Base-by-base conservation (phyloP, 2,888 invertebrate species). In the Anarsia innoxiella region DNA sequence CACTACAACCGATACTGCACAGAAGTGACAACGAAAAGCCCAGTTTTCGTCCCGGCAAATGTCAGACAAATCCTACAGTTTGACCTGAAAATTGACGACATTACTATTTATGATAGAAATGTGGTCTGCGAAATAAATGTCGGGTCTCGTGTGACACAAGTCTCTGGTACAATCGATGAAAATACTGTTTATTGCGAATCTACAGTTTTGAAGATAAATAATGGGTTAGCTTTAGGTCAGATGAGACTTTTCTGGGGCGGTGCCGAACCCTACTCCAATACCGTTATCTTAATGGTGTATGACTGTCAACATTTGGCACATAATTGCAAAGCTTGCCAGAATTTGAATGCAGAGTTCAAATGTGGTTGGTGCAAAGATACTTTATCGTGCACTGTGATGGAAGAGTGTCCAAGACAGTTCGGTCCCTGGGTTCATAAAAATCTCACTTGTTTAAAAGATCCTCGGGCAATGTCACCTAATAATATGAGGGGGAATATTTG, bases 261-360 rank as follows among this genome's bases (percentile, higher is more conserved):
- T 12, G 53, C 49, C 2, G 59, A 64, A 15, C 65, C 63, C 4
- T 51, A 49, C 28, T 67, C 68, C 0, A 68, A 68, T 33, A 45
- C 52, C 36, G 29, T 66, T 2, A 42, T 65, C 2, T 28, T 68
- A 3, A 42, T 57, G 3, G 50, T 61, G 1, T 66, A 62, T 16
- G 49, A 46, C 9, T 67, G 68, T 32, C 47, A 48, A 4, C 26
- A 15, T 3, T 49, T 61, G 42, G 56, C 57, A 1, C 31, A 27
- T 1, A 45, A 35, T 10, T 62, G 58, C 23, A 10, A 39, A 1
- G 46, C 49, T 5, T 64, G 63, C 25, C 51, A 53, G 30, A 37
- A 32, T 0, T 37, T 64, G 19, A 49, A 55, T 16, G 45, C 42
- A n/a, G 44, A 53, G 23, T 63, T 60, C 23, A 42, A 47, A 14